These are phyloP conservation scores for Drymodes brunneopygia DNA, from an alignment of 2,113 vertebrate species.

Conservation along the genomic window DNA sequence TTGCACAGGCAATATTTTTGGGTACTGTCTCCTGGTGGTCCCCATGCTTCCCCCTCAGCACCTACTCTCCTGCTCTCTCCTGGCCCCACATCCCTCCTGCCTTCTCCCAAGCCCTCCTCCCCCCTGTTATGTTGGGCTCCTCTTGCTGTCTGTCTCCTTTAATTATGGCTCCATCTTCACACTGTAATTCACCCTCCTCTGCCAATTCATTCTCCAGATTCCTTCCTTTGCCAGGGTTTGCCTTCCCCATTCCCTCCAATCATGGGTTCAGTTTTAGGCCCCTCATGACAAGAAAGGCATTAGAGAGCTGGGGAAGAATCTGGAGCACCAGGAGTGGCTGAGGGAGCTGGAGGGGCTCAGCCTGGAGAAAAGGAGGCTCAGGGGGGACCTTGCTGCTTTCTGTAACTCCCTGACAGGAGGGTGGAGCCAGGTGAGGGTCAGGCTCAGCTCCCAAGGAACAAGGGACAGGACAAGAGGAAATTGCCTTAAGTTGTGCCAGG, in stretches of 20 bases:
- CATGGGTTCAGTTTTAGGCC: not conserved
- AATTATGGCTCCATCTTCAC: not conserved
- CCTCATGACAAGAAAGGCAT: not conserved
- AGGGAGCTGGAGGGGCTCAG: not conserved
- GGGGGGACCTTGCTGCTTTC: accelerated
- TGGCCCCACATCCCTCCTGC: not conserved
- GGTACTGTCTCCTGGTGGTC: not conserved
- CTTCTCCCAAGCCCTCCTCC: not conserved
- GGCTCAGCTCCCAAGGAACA: not conserved
- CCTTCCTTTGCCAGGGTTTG: not conserved
- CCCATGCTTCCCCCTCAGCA: accelerated
- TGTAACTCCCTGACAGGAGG: not conserved
- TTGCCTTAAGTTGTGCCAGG: not conserved
- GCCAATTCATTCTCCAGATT: not conserved
- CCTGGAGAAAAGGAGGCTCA: not conserved
- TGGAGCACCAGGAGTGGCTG: not conserved
- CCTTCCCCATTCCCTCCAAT: not conserved
- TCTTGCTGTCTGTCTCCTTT: not conserved
- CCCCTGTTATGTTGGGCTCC: accelerated
- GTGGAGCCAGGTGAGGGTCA: accelerated
- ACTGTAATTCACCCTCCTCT: not conserved
- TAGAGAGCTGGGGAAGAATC: not conserved
- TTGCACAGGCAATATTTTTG: not conserved
- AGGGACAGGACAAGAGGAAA: not conserved
- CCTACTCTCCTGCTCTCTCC: not conserved